Percentiles rank a stretch among this genome's conserved stretches.
Conservation (phyloP, 2,888 invertebrate genomes). For the Caenorhabditis sp. region DNA sequence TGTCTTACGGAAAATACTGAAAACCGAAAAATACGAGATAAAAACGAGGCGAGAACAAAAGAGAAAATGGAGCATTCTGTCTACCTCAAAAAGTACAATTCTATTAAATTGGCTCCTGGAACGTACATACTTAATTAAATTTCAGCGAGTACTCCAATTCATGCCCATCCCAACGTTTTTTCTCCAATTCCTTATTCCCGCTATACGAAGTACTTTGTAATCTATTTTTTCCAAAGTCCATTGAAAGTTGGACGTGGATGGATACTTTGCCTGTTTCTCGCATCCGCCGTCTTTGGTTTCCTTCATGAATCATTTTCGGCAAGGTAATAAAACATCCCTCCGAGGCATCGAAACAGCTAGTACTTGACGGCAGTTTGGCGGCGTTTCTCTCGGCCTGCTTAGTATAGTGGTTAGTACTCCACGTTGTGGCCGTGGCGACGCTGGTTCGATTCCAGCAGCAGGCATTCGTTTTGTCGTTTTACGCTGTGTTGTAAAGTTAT, state of each 20-base stretch:
- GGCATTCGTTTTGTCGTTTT: slow-evolving; percentile 55
- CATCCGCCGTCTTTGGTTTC: slow-evolving; percentile 27
- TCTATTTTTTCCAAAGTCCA: too few relatives aligned
- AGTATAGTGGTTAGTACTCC: slow-evolving; percentile 81
- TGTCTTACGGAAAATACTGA: slow-evolving; percentile 2
- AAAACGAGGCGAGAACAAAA: neutral
- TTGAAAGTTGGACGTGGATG: too few relatives aligned
- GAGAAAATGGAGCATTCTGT: neutral
- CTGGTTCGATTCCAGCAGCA: slow-evolving; percentile 77
- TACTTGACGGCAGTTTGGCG: neutral
- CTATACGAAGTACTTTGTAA: slow-evolving; percentile 40
- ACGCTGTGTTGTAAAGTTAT: neutral
- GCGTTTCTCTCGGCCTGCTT: slow-evolving; percentile 61
- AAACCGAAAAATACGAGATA: neutral
- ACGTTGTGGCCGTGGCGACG: slow-evolving; percentile 81
- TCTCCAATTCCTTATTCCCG: neutral
- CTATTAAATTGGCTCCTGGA: slow-evolving; percentile 32
- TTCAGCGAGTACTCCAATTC: slow-evolving; percentile 11
- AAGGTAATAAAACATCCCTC: slow-evolving; percentile 45
- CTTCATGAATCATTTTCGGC: slow-evolving; percentile 34
- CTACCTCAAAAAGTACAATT: slow-evolving; percentile 34
- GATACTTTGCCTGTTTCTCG: too few relatives aligned
- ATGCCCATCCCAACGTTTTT: slow-evolving; percentile 6
- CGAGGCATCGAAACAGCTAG: neutral
- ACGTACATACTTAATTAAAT: slow-evolving; percentile 53